These are phyloP conservation scores for Nysson spinosus DNA, from an alignment of 2,888 invertebrate genomes.

Conservation along the genomic window DNA sequence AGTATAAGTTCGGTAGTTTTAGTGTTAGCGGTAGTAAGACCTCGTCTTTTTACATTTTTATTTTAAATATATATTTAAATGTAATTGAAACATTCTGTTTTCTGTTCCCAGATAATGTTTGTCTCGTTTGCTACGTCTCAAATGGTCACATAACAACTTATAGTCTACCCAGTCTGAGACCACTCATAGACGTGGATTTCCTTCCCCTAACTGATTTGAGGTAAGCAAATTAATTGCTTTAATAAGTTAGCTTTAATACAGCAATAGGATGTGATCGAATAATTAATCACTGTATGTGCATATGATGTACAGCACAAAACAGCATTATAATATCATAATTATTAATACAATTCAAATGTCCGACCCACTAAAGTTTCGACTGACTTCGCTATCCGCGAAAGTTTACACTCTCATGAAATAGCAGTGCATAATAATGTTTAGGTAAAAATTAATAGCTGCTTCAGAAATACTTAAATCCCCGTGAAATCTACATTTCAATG, in stretches of 20 bases:
- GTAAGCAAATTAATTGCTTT: constrained; percentile 78
- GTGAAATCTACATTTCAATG: too few relatives aligned
- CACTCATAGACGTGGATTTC: constrained; percentile 95
- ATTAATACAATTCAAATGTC: too few relatives aligned
- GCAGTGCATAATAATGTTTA: background rate
- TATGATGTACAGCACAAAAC: constrained; percentile 60
- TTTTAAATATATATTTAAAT: too few relatives aligned
- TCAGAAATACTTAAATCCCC: too few relatives aligned
- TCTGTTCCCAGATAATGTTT: constrained; percentile 90
- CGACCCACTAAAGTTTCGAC: too few relatives aligned
- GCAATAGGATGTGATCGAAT: constrained; percentile 35
- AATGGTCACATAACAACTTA: constrained; percentile 96
- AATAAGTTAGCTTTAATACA: constrained; percentile 26
- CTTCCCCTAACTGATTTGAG: constrained; percentile 95
- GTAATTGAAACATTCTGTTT: background rate
- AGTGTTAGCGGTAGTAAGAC: too few relatives aligned
- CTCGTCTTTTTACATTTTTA: too few relatives aligned
- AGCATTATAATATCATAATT: constrained; percentile 28
- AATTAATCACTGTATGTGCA: constrained; percentile 56
- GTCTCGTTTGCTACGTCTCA: constrained; percentile 95
- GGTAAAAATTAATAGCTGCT: too few relatives aligned
- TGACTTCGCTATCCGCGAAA: too few relatives aligned
- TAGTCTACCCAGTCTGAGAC: constrained; percentile 96
- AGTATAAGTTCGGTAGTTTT: too few relatives aligned
- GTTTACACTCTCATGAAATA: too few relatives aligned